Evolutionary conservation across 2,797 vertebrate species (phyloP), one percentile per base, ranked within the genome.

Genomic region (Columba guinea): DNA sequence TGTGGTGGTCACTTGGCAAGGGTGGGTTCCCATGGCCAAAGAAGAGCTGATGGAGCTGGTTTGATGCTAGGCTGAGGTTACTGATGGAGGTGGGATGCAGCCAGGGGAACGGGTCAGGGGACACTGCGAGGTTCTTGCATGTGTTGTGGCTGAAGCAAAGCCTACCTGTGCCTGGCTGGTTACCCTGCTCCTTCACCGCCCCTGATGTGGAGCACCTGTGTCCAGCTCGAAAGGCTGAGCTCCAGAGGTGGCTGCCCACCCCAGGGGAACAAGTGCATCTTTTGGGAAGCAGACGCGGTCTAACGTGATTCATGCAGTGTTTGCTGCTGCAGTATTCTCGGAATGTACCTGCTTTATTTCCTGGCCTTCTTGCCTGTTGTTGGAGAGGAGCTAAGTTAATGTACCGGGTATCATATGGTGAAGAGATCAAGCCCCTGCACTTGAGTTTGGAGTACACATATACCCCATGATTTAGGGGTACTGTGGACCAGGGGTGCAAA

Each of bases 301-400:
- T 3, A 28, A 28, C 0, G 1, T 95, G 84, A 93, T 93, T 94
- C 86, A 95, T 69, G 78, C 58, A 13, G 30, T 73, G 79, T 94
- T 92, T 95, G 93, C 67, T 32, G 78, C 78, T 0, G 7, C 78
- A 89, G 58, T n/a, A 81, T 89, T 79, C 91, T 74, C 0, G 11
- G 92, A 91, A 95, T 89, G 92, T 53, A 93, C 92, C 94, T 95
- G 92, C 76, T 96, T 97, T 95, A 92, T 96, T 95, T 97, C 94
- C 91, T 90, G 64, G 67, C 71, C 65, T 68, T 63, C 65, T 48
- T 9, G 48, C 58, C 64, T 89, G 49, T 27, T 58, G 2, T 17
- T 92, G 78, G 39, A 79, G 63, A 90, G 73, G 11, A 94, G 37
- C 35, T 55, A 69, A 84, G 74, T 44, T 74, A 5, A 3, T 28